Evolutionary conservation across 2,888 invertebrate genomes (phyloP), one percentile per base, ranked within the genome.

Genomic region (Oxystoma pomonae): DNA sequence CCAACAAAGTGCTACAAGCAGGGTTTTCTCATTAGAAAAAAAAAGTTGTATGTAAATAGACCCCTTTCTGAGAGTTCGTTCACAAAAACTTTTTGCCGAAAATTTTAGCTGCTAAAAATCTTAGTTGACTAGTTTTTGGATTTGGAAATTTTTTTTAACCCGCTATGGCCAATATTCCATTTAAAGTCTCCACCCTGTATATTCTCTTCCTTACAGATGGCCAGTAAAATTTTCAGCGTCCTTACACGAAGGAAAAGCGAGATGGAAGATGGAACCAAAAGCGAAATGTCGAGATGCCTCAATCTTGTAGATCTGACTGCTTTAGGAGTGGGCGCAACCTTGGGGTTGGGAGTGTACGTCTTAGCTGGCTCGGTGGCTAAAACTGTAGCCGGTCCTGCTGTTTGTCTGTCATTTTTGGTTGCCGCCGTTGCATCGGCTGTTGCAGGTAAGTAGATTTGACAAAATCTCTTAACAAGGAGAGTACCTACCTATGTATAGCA

Each of bases 321-420:
- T 0, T 82, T 97, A 20, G 97, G 90, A 0, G 90, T 94, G 49
- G 94, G 94, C 65, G 89, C 91, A 67, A 94, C 94, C 0, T 86
- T 98, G 16, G 98, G 98, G 0, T 85, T 97, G 21, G 98, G 98
- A 0, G 96, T 97, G 16, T 98, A 98, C 78, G 96, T 98, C 57
- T 82, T 98, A 65, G 96, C 94, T 2, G 96, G 96, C 0, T 86
- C 91, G 9, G 95, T 96, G 1, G 95, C 96, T 9, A 90, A 88
- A 75, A 86, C 87, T 52, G 88, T 89, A 1, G 93, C 96, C 0
- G 98, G 98, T 0, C 98, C 98, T 0, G 94, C 94, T 0, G 94
- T 96, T 1, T 90, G 92, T 3, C 75, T 98, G 17, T 95, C 96
- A 50, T 97, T 97, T 77, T 81, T 96, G 17, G 88, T 96, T 0